These are phyloP conservation scores for Platycheirus rosarum DNA, from an alignment of 2,888 invertebrate species.

Conservation along the genomic window DNA sequence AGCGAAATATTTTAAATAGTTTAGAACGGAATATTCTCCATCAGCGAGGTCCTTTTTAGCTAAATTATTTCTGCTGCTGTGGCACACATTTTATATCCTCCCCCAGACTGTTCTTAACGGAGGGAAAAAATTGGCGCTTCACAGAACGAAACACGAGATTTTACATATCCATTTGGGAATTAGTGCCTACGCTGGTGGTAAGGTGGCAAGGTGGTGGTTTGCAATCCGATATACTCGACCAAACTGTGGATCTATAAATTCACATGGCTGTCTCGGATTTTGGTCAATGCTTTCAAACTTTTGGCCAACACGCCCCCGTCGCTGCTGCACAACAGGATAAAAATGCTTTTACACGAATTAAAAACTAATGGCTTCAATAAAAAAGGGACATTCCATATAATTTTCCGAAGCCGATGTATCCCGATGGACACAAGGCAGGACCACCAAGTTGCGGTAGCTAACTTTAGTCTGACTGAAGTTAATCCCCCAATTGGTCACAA, in stretches of 20 bases:
- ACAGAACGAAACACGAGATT: slow-evolving; percentile 52
- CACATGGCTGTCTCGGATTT: slow-evolving; percentile 26
- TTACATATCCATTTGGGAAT: slow-evolving; percentile 73
- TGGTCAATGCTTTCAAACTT: slow-evolving; percentile 40
- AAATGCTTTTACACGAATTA: slow-evolving; percentile 73
- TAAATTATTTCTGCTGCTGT: slow-evolving; percentile 61
- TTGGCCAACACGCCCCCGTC: slow-evolving; percentile 11
- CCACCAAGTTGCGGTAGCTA: slow-evolving; percentile 22
- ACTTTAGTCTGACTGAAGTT: slow-evolving; percentile 35
- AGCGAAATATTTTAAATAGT: slow-evolving; percentile 69
- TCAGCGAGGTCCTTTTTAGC: slow-evolving; percentile 54
- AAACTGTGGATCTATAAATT: slow-evolving; percentile 50
- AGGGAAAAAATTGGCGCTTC: no score
- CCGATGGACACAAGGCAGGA: neutral
- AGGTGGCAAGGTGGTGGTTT: no score
- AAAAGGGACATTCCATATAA: slow-evolving; percentile 20
- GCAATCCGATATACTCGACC: slow-evolving; percentile 6
- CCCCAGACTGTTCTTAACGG: neutral
- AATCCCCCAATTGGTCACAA: slow-evolving; percentile 42
- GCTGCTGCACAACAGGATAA: slow-evolving; percentile 33
- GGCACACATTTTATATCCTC: slow-evolving; percentile 41
- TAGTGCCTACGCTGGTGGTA: no score
- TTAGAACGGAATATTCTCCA: slow-evolving; percentile 49
- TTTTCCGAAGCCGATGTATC: slow-evolving; percentile 2
- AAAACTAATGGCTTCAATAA: slow-evolving; percentile 65